These are phyloP conservation scores for Hydraecia micacea DNA, from an alignment of 2,888 invertebrate species.

Conservation along the genomic window DNA sequence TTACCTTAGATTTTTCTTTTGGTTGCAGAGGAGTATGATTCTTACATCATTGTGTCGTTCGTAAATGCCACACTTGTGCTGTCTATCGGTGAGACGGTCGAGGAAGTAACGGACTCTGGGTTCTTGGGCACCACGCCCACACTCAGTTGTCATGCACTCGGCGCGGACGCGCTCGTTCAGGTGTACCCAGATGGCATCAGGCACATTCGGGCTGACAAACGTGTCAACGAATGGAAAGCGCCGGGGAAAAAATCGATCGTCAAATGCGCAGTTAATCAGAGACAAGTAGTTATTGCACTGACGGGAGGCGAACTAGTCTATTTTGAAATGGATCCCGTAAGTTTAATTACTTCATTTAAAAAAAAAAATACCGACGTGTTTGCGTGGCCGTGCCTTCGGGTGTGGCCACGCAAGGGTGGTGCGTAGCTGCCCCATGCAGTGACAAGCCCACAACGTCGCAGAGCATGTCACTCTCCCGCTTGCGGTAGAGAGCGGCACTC, in stretches of 20 bases:
- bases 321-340: slow-evolving; percentile 99
- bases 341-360: slow-evolving; percentile 72
- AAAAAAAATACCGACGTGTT: slow-evolving; percentile 79
- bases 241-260: slow-evolving; percentile 99
- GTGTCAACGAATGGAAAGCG: slow-evolving; percentile 99
- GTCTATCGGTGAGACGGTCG: slow-evolving; percentile 99
- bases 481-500: slow-evolving; percentile 89
- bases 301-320: slow-evolving; percentile 99
- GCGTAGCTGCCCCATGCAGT: slow-evolving; percentile 90
- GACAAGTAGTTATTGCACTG: slow-evolving; percentile 99
- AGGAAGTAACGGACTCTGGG: slow-evolving; percentile 99
- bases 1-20: slow-evolving; percentile 86
- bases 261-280: slow-evolving; percentile 99
- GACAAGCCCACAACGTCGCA: slow-evolving; percentile 91
- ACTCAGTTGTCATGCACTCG: slow-evolving; percentile 98
- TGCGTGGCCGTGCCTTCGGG: slow-evolving; percentile 78
- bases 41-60: slow-evolving; percentile 99
- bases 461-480: slow-evolving; percentile 89
- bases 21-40: slow-evolving; percentile 99
- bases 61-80: slow-evolving; percentile 99
- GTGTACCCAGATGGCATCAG: slow-evolving; percentile 99
- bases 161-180: slow-evolving; percentile 99
- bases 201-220: slow-evolving; percentile 99
- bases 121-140: slow-evolving; percentile 99
- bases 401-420: slow-evolving; percentile 78